A percentile compares a stretch with the other conserved stretches of the same genome.
phyloP scores from a whole-genome alignment of 2,797 vertebrate species.

The Galaxias olidus region DNA sequence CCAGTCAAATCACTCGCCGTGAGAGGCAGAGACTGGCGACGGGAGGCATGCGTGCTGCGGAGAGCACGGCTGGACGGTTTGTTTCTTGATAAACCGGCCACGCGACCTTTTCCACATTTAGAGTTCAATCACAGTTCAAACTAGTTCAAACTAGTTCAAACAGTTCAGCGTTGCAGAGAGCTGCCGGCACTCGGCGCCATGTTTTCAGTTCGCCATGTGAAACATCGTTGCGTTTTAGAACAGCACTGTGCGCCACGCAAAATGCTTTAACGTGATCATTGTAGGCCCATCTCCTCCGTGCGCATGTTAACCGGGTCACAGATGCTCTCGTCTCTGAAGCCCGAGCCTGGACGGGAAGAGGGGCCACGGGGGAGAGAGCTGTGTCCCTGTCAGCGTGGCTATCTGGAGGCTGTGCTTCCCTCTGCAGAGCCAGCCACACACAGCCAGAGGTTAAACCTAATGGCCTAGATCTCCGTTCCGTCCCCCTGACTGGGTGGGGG shows the following conservation, averaged over 20 bases:
- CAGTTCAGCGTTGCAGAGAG: too few species aligned
- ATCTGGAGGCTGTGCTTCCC: conserved; percentile 46
- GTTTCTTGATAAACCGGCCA: too few species aligned
- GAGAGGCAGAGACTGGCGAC: conserved; percentile 28
- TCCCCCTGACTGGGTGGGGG: conserved; percentile 47
- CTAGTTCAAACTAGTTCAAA: too few species aligned
- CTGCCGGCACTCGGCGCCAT: too few species aligned
- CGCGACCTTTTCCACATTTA: background rate
- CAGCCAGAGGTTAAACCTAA: conserved; percentile 62
- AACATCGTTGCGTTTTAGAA: too few species aligned
- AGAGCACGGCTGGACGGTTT: conserved; percentile 9
- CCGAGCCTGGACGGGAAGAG: too few species aligned
- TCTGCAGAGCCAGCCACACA: conserved; percentile 38
- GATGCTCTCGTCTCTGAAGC: too few species aligned
- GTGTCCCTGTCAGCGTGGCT: conserved; percentile 54
- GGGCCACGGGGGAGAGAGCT: conserved; percentile 22
- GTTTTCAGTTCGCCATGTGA: too few species aligned
- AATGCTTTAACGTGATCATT: too few species aligned
- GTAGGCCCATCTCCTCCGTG: background rate
- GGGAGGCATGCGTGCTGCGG: conserved; percentile 24
- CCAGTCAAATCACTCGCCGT: conserved; percentile 53
- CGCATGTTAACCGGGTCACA: conserved; percentile 39
- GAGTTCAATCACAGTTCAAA: too few species aligned
- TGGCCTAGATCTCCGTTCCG: conserved; percentile 56
- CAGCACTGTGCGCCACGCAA: too few species aligned